Evolutionary conservation across 2,113 vertebrate genomes (phyloP).

Genomic region (Falcunculus frontatus): DNA sequence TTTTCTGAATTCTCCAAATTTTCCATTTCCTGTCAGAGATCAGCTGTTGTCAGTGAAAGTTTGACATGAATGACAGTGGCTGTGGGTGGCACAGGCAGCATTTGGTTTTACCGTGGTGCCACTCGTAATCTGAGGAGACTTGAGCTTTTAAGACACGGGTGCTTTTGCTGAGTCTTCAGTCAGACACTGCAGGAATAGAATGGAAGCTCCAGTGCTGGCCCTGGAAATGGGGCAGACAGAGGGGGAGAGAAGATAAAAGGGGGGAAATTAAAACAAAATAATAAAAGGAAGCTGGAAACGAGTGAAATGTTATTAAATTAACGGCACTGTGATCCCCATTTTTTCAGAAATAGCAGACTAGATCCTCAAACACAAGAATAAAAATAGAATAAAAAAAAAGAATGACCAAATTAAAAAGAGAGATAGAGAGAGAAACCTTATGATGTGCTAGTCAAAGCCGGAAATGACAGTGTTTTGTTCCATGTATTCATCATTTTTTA

Average conservation of each 20-base stretch:
- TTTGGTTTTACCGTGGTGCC: neutral
- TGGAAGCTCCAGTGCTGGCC: neutral
- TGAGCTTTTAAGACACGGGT: neutral
- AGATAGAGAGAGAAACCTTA: neutral
- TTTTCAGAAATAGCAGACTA: neutral
- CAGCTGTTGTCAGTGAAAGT: conserved; percentile 23
- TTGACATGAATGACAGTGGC: neutral
- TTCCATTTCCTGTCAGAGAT: neutral
- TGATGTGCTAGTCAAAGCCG: neutral
- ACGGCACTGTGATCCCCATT: fast-evolving
- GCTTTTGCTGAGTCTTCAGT: neutral
- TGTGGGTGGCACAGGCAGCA: neutral
- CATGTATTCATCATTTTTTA: neutral
- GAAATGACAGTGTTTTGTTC: neutral
- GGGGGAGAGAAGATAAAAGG: neutral
- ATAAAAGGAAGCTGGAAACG: neutral
- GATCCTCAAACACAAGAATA: too few species aligned
- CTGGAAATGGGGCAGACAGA: neutral
- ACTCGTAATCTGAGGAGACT: neutral
- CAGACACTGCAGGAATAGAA: neutral
- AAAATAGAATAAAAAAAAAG: neutral
- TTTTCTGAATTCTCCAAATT: neutral
- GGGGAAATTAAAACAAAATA: neutral
- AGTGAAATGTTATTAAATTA: neutral
- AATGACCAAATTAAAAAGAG: neutral